A percentile compares a stretch with the other conserved stretches of the same genome.
phyloP scores from a whole-genome alignment of 2,888 invertebrate genomes.

The Sinohyriopsis cumingii region DNA sequence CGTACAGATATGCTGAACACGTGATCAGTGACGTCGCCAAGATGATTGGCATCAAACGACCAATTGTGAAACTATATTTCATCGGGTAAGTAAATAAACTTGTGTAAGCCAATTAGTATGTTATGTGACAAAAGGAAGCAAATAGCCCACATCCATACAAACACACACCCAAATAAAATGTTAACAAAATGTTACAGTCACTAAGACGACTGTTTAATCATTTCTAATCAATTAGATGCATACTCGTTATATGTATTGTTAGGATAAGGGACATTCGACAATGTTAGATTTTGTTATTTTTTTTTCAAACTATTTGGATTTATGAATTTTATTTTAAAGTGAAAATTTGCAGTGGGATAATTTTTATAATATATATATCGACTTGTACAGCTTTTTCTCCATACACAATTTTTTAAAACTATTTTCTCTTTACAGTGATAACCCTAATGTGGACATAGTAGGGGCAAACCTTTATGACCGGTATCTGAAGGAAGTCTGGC shows the following conservation, averaged over 20 bases:
- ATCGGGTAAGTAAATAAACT: slow-evolving; percentile 60
- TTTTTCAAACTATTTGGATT: too few relatives aligned
- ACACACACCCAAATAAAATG: not conserved
- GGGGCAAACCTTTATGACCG: slow-evolving; percentile 68
- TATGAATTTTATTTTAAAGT: too few relatives aligned
- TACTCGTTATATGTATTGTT: too few relatives aligned
- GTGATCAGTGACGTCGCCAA: slow-evolving; percentile 54
- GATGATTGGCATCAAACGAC: slow-evolving; percentile 56
- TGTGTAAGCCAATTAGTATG: not conserved
- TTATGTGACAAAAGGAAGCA: not conserved
- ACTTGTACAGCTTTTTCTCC: not conserved
- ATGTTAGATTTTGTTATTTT: too few relatives aligned
- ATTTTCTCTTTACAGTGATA: slow-evolving; percentile 57
- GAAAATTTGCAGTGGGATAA: not conserved
- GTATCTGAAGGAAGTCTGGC: slow-evolving; percentile 27
- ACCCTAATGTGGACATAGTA: slow-evolving; percentile 68
- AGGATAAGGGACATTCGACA: too few relatives aligned
- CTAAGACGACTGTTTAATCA: too few relatives aligned
- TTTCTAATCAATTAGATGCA: too few relatives aligned
- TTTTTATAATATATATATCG: not conserved
- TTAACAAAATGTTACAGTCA: too few relatives aligned
- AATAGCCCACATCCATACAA: not conserved
- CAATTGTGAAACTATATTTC: slow-evolving; percentile 65
- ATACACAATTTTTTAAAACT: not conserved
- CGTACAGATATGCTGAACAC: slow-evolving; percentile 69